Evolutionary conservation across 2,888 invertebrate genomes (phyloP).

Genomic region (Trachelus troglodyta): DNA sequence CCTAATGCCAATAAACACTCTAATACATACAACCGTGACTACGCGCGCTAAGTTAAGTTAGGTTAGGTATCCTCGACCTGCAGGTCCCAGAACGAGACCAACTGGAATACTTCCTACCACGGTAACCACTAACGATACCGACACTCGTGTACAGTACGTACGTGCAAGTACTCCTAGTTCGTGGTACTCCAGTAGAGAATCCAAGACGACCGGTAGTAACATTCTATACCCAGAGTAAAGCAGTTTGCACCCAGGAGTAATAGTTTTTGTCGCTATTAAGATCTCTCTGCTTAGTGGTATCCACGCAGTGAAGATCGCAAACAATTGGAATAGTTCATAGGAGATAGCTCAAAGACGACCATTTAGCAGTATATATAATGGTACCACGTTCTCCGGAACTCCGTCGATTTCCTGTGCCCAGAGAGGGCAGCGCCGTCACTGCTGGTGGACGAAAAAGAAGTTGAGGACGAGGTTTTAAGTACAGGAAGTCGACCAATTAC

Average conservation of each 20-base stretch:
- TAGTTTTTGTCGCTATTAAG: background rate
- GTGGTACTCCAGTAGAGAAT: background rate
- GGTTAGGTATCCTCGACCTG: background rate
- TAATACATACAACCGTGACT: background rate
- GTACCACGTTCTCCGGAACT: background rate
- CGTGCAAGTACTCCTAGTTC: background rate
- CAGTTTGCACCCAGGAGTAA: background rate
- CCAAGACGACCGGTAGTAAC: background rate
- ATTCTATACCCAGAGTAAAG: background rate
- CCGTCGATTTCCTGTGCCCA: background rate
- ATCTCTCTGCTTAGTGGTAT: background rate
- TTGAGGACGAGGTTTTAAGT: background rate
- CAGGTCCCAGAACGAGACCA: background rate
- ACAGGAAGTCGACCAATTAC: slow-evolving; percentile 10
- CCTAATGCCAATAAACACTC: background rate
- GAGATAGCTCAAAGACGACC: background rate
- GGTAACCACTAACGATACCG: background rate
- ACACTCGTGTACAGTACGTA: background rate
- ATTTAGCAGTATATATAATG: background rate
- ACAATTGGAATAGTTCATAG: background rate
- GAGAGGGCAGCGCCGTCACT: background rate
- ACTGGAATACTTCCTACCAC: slow-evolving; percentile 6
- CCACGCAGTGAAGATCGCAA: background rate
- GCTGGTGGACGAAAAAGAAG: background rate
- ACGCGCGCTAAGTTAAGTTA: background rate